phyloP scores from a whole-genome alignment of 2,888 invertebrate genomes.

The Charanyca ferruginea region DNA sequence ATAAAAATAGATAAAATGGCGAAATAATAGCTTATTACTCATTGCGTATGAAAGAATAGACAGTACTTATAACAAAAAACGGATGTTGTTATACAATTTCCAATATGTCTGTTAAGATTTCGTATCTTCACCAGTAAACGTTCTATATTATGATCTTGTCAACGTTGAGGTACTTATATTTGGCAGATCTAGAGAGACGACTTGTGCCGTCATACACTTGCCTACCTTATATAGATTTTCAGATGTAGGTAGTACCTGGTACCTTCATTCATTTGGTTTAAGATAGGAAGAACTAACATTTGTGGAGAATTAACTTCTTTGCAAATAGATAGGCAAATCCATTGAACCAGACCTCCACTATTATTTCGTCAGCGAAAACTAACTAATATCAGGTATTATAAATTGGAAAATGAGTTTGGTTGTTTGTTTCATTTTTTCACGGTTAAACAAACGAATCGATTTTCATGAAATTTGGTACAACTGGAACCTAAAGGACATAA shows the following conservation, averaged over 20 bases:
- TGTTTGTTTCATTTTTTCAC: no score
- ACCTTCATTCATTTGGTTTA: slow-evolving; percentile 17
- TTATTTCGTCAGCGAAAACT: no score
- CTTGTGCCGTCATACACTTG: slow-evolving; percentile 23
- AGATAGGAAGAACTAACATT: not conserved
- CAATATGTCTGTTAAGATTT: not conserved
- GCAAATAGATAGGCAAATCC: not conserved
- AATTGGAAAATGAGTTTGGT: no score
- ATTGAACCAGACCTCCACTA: slow-evolving; percentile 8
- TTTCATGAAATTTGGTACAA: no score
- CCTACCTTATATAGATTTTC: slow-evolving; percentile 12
- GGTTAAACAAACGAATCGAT: no score
- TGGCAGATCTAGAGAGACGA: slow-evolving; percentile 14
- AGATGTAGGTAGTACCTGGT: slow-evolving; percentile 10
- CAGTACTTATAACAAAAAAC: no score
- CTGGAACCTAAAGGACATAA: no score
- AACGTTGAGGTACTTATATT: slow-evolving; percentile 7
- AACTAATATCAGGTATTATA: no score
- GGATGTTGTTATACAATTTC: not conserved
- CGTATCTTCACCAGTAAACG: slow-evolving; percentile 8
- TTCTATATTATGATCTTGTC: slow-evolving; percentile 20
- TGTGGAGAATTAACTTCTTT: not conserved
- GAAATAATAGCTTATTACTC: no score
- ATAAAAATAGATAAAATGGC: no score
- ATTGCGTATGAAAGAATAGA: no score